phyloP scores from a whole-genome alignment of 2,888 invertebrate species.

The Melieria omissa region DNA sequence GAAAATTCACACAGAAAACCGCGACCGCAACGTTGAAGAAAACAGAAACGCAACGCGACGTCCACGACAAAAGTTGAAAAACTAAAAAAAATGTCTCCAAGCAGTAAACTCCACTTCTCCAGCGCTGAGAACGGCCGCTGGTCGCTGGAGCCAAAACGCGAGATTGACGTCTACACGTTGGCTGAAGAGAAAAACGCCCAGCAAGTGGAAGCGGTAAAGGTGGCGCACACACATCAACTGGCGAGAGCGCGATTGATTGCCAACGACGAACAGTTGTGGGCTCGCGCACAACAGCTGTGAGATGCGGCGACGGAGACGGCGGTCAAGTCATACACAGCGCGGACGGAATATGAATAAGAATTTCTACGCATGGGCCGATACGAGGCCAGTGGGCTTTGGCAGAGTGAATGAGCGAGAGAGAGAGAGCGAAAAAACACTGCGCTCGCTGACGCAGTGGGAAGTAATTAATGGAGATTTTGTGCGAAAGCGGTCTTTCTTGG shows the following conservation, averaged over 20 bases:
- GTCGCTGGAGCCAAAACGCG: too few relatives aligned
- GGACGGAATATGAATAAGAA: neutral
- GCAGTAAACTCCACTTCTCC: conserved; percentile 20
- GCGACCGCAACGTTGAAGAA: conserved; percentile 21
- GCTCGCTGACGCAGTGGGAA: neutral
- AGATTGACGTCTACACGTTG: neutral
- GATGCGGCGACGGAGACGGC: too few relatives aligned
- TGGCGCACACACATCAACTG: neutral
- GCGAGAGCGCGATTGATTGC: neutral
- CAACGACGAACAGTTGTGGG: neutral
- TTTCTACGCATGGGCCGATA: neutral
- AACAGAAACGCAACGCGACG: conserved; percentile 30
- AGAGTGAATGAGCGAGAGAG: conserved; percentile 6
- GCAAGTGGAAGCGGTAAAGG: too few relatives aligned
- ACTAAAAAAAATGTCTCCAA: conserved; percentile 31
- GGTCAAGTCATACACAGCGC: neutral
- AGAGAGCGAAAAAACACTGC: neutral
- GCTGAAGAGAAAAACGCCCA: conserved; percentile 6
- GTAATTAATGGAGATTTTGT: neutral
- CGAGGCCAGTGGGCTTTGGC: too few relatives aligned
- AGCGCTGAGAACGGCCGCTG: neutral
- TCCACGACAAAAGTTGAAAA: conserved; percentile 28
- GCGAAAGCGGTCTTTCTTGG: neutral
- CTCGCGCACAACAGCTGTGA: too few relatives aligned
- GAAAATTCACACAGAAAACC: conserved; percentile 28